A percentile compares a stretch with the other conserved stretches of the same genome.
These are phyloP conservation scores for Pachliopta kotzebuea DNA, from an alignment of 2,888 invertebrate species.

Conservation along the genomic window DNA sequence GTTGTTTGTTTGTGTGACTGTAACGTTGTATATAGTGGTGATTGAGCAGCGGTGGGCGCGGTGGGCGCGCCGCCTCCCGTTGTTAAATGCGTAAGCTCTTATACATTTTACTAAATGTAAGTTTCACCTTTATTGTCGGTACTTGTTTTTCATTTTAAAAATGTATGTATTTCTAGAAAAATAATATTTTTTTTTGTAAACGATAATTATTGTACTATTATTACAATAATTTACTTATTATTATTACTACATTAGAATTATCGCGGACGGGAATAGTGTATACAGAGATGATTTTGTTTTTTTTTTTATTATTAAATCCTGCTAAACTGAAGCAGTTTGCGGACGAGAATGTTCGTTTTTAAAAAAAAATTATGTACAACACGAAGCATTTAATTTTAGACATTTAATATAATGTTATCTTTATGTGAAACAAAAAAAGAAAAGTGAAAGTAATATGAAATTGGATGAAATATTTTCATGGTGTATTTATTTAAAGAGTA, in stretches of 20 bases:
- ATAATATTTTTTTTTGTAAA: slow-evolving; percentile 59
- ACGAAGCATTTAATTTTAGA: slow-evolving; percentile 80
- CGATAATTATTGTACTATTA: slow-evolving; percentile 71
- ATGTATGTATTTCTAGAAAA: slow-evolving; percentile 72
- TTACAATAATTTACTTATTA: slow-evolving; percentile 71
- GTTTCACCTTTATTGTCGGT: slow-evolving; percentile 70
- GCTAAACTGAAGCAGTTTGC: slow-evolving; percentile 40
- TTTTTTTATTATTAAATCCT: slow-evolving; percentile 45
- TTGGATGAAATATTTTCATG: slow-evolving; percentile 51
- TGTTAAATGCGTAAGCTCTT: slow-evolving; percentile 39
- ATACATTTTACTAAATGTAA: slow-evolving; percentile 59
- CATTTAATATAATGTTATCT: slow-evolving; percentile 74
- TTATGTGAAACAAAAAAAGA: slow-evolving; percentile 45
- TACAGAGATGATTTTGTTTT: slow-evolving; percentile 33
- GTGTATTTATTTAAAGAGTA: slow-evolving; percentile 63
- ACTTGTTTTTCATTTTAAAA: slow-evolving; percentile 67
- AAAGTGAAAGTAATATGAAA: slow-evolving; percentile 49
- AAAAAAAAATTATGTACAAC: slow-evolving; percentile 73
- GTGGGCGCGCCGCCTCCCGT: slow-evolving; percentile 34
- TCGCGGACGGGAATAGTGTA: slow-evolving; percentile 61
- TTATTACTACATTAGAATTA: slow-evolving; percentile 56
- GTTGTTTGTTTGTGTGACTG: slow-evolving; percentile 65
- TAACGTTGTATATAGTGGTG: slow-evolving; percentile 49
- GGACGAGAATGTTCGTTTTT: slow-evolving; percentile 49
- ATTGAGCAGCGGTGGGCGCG: slow-evolving; percentile 41